These are phyloP conservation scores for Yponomeuta malinellus DNA, from an alignment of 2,888 invertebrate species.

Conservation along the genomic window DNA sequence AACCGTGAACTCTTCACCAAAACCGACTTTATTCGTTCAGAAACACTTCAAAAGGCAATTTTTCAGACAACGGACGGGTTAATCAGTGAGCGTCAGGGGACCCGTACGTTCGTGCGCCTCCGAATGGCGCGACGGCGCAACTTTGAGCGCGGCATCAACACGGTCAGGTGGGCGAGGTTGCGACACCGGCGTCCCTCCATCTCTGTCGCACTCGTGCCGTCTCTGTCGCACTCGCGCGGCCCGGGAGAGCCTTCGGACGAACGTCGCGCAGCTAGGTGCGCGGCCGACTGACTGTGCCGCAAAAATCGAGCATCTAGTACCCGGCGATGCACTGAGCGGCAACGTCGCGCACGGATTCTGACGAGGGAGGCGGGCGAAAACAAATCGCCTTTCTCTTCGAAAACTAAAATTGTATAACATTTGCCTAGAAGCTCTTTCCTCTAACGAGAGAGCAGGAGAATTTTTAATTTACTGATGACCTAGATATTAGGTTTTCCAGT, in stretches of 20 bases:
- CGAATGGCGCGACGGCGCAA: slow-evolving; percentile 76
- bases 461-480: background rate
- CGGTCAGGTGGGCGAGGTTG: slow-evolving; percentile 77
- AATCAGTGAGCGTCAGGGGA: slow-evolving; percentile 57
- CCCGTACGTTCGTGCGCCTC: slow-evolving; percentile 70
- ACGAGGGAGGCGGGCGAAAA: slow-evolving; percentile 71
- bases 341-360: slow-evolving; percentile 61
- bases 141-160: slow-evolving; percentile 75
- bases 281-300: slow-evolving; percentile 66
- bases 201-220: slow-evolving; percentile 41
- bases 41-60: slow-evolving; percentile 16
- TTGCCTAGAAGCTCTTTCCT: slow-evolving; percentile 38
- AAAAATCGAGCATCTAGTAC: slow-evolving; percentile 43
- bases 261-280: slow-evolving; percentile 75
- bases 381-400: slow-evolving; percentile 68
- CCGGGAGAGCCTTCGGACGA: slow-evolving; percentile 55
- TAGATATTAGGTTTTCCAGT: background rate
- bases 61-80: slow-evolving; percentile 52
- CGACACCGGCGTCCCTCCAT: slow-evolving; percentile 66
- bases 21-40: background rate
- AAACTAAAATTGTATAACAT: slow-evolving; percentile 66
- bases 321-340: slow-evolving; percentile 44
- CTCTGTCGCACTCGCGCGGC: slow-evolving; percentile 53
- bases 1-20: slow-evolving; percentile 28
- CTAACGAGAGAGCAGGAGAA: background rate